Base-by-base conservation (phyloP, 2,888 invertebrate species). In the Hypsopygia costalis region DNA sequence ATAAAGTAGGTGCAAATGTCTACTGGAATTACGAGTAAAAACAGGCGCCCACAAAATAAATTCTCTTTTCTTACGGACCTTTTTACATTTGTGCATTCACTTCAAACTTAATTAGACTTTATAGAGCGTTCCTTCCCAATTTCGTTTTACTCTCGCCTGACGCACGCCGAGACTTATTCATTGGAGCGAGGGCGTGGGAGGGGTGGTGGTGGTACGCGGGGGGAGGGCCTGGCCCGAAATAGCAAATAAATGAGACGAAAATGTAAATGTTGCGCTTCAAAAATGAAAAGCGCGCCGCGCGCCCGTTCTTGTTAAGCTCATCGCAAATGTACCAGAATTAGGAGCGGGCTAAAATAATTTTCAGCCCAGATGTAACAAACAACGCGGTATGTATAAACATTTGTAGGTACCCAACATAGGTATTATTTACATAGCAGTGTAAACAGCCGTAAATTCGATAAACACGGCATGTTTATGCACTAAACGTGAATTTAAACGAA, bases 171-270 rank as follows among this genome's bases (percentile, higher is more conserved):
- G 85, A 83, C 78, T 87, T 87, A 82, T 86, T 86, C 85, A 81
- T 80, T 82, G 80, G 78, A 72, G 74, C 67, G 72, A 69, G 65
- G 74, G 69, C 64, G 62, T 56, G 49, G 51, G 70, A 61, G 68
- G 70, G 65, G 62, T 51, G 47, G 49, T 55, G 53, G 51, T 36
- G 51, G 48, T 41, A 45, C 45, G 59, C 53, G 63, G 59, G 66
- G 69, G 60, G 65, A 59, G 65, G 66, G 66, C 67, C 62, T 74
- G 70, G 79, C 83, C 78, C 85, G 83, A 88, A 88, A 88, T 88
- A 88, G 88, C 88, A 86, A 86, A 87, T 88, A 88, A 88, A 88
- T 88, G 88, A 88, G 88, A 86, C 88, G 88, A 88, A 88, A 88
- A 88, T 88, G 88, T 88, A 88, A 88, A 88, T 88, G 88, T 86